A percentile compares a stretch with the other conserved stretches of the same genome.
Conservation (phyloP, 2,888 invertebrate species). For the Hartigia nigra region DNA sequence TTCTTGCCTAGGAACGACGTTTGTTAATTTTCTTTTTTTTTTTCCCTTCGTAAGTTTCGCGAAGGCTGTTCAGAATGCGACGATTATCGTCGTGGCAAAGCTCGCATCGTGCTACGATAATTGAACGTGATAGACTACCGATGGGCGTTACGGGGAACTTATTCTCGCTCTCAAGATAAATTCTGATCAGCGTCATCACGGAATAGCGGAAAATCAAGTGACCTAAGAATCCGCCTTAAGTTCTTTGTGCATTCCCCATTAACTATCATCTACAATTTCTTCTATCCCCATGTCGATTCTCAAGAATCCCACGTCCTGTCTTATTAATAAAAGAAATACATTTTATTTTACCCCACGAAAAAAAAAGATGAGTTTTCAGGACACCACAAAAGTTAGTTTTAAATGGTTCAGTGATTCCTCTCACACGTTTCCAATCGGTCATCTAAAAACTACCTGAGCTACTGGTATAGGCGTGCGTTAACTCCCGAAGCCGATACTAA, state of each 20-base stretch:
- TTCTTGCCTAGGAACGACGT: too few relatives aligned
- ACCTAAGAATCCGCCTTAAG: not conserved
- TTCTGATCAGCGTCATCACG: slow-evolving; percentile 10
- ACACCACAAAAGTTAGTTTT: not conserved
- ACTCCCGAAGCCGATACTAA: not conserved
- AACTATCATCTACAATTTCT: not conserved
- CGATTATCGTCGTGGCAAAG: slow-evolving; percentile 29
- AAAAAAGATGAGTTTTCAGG: not conserved
- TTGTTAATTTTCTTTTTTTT: too few relatives aligned
- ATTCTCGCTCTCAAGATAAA: slow-evolving; percentile 25
- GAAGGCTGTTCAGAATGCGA: not conserved
- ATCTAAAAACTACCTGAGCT: not conserved
- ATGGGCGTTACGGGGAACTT: slow-evolving; percentile 32
- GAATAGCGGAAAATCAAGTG: not conserved
- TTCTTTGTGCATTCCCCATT: not conserved
- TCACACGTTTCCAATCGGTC: slow-evolving; percentile 1
- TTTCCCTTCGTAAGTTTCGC: not conserved
- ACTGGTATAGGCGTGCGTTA: not conserved
- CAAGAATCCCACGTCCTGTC: not conserved
- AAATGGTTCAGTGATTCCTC: not conserved
- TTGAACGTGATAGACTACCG: slow-evolving; percentile 27
- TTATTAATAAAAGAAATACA: not conserved
- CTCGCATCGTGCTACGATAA: slow-evolving; percentile 13
- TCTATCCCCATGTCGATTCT: not conserved
- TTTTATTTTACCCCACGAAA: not conserved